Evolutionary conservation across 2,797 vertebrate species (phyloP), one percentile per base, ranked within the genome.

Genomic region (Scomberomorus guttatus): DNA sequence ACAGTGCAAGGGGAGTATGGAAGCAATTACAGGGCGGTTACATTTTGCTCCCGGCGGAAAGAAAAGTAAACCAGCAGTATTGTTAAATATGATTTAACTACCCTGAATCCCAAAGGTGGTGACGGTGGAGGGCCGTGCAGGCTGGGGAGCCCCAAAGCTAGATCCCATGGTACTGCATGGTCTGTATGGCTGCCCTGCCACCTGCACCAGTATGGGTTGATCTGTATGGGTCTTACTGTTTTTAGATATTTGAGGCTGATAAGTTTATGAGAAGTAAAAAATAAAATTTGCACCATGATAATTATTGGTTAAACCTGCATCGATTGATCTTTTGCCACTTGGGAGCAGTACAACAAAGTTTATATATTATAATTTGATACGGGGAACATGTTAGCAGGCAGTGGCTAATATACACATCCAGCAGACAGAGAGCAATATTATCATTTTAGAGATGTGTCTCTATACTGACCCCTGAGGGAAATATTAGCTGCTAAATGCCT

Each of bases 21-120:
- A 78, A 86, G 75, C 84, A 84, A 82, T 89, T 86, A 87, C 70
- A 68, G 75, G 75, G 63, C 6, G 48, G 66, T 77, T 57, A 65
- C 75, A 75, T 82, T 75, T 58, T 34, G 64, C 75, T 83, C 66
- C 57, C 42, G 61, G 65, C 11, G 63, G 76, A 63, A 74, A 77
- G 48, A 74, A 88, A 86, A 80, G 77, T 82, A 84, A 88, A 91
- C 69, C 57, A 66, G 76, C 64, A 27, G 56, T 67, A 63, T 79
- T 82, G 88, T 85, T 88, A 54, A 87, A 86, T 86, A 68, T 85
- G 73, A 83, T 75, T 74, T 76, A 83, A 68, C 58, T n/a, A 22
- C 29, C 58, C 62, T 44, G 52, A 63, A 66, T 75, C 63, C 57
- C 42, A 44, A 51, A 51, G 55, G 46, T 37, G 46, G 63, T 76